Evolutionary conservation across 2,113 vertebrate genomes (phyloP), one percentile per base, ranked within the genome.

Genomic region (Ictalurus punctatus): DNA sequence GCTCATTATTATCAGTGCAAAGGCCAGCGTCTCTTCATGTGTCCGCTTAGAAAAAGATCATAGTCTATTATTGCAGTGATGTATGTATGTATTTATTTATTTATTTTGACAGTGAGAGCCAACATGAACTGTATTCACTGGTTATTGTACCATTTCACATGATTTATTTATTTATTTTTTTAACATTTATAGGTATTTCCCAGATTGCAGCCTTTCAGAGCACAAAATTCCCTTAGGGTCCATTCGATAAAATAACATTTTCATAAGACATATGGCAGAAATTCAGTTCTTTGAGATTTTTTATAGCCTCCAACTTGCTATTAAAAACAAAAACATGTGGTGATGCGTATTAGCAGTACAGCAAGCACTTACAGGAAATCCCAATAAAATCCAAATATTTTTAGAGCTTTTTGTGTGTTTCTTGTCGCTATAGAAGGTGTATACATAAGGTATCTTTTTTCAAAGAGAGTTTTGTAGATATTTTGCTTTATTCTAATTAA

Each of bases 1-100:
- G 79, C 23, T 58, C 54, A 83, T 88, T 71, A 83, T 83, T 83
- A 87, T 27, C 59, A 37, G 30, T 54, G 59, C 14, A 34, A 52
- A 71, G 54, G 52, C 30, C 63, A 65, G 73, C 1, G 40, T 80
- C 27, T 83, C 17, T 30, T 82, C 37, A 71, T 82, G 78, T 69
- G 73, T 69, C 19, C 58, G 14, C 30, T 40, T 58, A 61, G 13
- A 71, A 40, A 40, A 87, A 76, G 52, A 59, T 58, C 30, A 14
- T 58, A 40, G 69, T 59, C 65, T 73, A 6, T 54, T 48, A 73
- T 12, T 40, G 19, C 30, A 61, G 17, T 8, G 0, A 13, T 78
- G 10, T 40, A 4, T 52, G 1, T 78, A 13, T 78, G 0, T 40
- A 4, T 52, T 10, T 78, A 27, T 80, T 30, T n/a, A 44, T 44